A percentile compares a stretch with the other conserved stretches of the same genome.
Conservation (phyloP, 2,888 invertebrate species). For the Ophion slaviceki region DNA sequence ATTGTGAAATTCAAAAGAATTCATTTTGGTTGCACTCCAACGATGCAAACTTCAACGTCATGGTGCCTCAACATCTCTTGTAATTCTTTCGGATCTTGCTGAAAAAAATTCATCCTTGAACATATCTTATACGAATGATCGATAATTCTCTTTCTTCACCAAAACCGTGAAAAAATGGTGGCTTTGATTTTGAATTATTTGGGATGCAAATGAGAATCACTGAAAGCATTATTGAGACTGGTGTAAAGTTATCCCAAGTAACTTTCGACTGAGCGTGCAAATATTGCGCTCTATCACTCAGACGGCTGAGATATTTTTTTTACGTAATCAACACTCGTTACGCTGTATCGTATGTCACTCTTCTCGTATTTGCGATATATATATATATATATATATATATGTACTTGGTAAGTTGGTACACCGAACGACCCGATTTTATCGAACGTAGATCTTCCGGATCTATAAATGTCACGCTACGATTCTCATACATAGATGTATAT, state of each 20-base stretch:
- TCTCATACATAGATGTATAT: not conserved
- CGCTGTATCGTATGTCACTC: conserved; percentile 49
- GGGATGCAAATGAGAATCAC: conserved; percentile 42
- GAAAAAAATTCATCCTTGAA: too few relatives aligned
- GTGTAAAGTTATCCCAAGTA: conserved; percentile 18
- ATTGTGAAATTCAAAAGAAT: too few relatives aligned
- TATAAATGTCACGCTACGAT: conserved; percentile 24
- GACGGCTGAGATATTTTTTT: conserved; percentile 20
- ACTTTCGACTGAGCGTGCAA: conserved; percentile 34
- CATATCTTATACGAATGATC: too few relatives aligned
- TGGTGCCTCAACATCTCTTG: too few relatives aligned
- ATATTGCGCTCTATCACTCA: conserved; percentile 11
- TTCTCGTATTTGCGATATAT: conserved; percentile 21
- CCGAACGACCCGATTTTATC: conserved; percentile 13
- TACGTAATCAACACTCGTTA: conserved; percentile 54
- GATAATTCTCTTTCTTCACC: too few relatives aligned
- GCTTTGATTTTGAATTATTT: not conserved
- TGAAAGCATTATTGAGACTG: conserved; percentile 27
- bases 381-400: not conserved
- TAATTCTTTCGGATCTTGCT: too few relatives aligned
- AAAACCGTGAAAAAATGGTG: too few relatives aligned
- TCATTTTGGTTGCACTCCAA: too few relatives aligned
- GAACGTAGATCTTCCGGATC: conserved; percentile 39
- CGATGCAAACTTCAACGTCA: too few relatives aligned
- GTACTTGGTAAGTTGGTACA: conserved; percentile 44